Evolutionary conservation across 1,140 invertebrate genomes (phyloP), one percentile per base, ranked within the genome.

Genomic region (Drosophila nigrodunni): DNA sequence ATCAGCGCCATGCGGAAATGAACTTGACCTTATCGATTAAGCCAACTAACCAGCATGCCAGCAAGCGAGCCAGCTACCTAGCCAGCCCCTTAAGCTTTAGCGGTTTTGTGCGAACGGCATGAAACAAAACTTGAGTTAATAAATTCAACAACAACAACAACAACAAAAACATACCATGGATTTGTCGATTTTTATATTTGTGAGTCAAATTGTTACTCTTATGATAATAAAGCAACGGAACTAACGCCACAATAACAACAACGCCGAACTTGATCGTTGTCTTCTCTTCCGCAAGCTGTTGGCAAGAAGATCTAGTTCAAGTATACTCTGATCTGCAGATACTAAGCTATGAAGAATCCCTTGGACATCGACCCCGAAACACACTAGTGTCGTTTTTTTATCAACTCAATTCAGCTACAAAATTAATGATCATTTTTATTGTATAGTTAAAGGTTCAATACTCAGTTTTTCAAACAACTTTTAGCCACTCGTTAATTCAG

Each of bases 21-120:
- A 89, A 85, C 85, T 89, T 89, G 85, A 89, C 85, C 85, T 89
- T 89, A 89, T 81, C 85, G 80, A n/a, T 67, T 25, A 7, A 9
- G 71, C 25, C 25, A 30, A 30, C 25, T 30, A 30, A 2, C 25
- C 25, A 30, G 25, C 25, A 30, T 21, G 18, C 18, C 18, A 21
- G 15, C 15, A 15, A 15, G 15, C 15, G 0, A 25, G 25, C 25
- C 25, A 25, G 25, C 25, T 25, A 25, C 25, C 25, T 25, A 25
- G 25, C 49, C 70, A 57, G 74, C 67, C 75, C 76, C 15, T 49
- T 21, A 72, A 37, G 30, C 5, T 21, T 49, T 67, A 77, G 70
- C 74, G 68, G 74, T 72, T 72, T 30, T 72, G 35, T 76, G n/a
- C 58, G 74, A 70, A 76, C 49, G 34, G 37, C 50, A 54, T 66